Conservation (phyloP, 2,888 invertebrate genomes). For the Allacma fusca region DNA sequence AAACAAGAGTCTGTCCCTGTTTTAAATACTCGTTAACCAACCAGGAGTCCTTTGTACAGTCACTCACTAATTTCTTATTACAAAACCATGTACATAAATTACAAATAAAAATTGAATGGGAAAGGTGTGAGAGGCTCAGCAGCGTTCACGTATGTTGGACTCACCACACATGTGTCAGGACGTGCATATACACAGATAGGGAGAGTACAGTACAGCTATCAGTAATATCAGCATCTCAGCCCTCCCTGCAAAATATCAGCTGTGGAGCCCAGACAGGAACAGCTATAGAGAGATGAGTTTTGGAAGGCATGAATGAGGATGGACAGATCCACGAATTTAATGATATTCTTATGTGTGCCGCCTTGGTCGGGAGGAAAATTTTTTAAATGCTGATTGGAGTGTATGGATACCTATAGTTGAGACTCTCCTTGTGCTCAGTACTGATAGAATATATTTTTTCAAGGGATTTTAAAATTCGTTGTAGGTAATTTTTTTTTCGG, state of each 20-base stretch:
- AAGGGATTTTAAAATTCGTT: slow-evolving; percentile 9
- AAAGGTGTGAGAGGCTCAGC: neutral
- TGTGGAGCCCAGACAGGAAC: no score
- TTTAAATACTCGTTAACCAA: slow-evolving; percentile 23
- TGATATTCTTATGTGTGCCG: slow-evolving; percentile 28
- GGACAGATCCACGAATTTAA: slow-evolving; percentile 25
- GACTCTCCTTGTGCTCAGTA: neutral
- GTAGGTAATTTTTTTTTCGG: slow-evolving; percentile 18
- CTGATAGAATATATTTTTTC: no score
- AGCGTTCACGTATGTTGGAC: neutral
- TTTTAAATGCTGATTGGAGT: neutral
- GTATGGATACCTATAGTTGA: no score
- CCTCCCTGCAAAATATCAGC: no score
- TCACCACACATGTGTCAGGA: neutral
- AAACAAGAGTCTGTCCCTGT: slow-evolving; percentile 14
- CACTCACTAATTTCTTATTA: neutral
- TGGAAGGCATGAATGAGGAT: slow-evolving; percentile 8
- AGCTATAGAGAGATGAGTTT: neutral
- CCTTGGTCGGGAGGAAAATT: neutral
- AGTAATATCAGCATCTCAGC: no score
- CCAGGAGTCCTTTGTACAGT: slow-evolving; percentile 5
- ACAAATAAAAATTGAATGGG: slow-evolving; percentile 16
- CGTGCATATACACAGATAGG: neutral
- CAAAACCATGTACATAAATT: slow-evolving; percentile 22
- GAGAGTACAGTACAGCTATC: no score